phyloP scores from a whole-genome alignment of 2,113 vertebrate species.

The Catharus minimus region DNA sequence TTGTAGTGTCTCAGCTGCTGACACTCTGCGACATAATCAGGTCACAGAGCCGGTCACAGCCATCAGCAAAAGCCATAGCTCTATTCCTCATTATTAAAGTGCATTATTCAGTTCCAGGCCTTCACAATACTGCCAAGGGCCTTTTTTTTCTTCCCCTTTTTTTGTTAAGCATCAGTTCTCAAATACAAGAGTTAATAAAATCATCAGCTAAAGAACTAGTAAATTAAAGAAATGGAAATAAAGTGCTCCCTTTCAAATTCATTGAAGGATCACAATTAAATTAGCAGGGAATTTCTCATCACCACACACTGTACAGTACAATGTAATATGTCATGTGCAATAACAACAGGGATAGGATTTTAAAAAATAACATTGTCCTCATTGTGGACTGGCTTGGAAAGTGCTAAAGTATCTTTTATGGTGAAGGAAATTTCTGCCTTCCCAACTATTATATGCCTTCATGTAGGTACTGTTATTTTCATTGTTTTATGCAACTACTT shows the following conservation, averaged over 20 bases:
- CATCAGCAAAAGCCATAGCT: slow-evolving; percentile 81
- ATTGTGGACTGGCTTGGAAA: slow-evolving; percentile 1
- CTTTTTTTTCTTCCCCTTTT: background rate
- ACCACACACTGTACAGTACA: background rate
- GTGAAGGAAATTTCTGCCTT: background rate
- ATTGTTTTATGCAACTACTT: background rate
- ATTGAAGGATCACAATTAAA: slow-evolving; percentile 64
- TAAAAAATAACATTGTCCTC: background rate
- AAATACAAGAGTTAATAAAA: slow-evolving; percentile 69
- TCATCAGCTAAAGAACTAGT: slow-evolving; percentile 46
- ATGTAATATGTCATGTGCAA: slow-evolving; percentile 17
- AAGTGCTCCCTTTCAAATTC: slow-evolving; percentile 51
- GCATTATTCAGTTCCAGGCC: slow-evolving; percentile 81
- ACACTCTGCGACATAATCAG: slow-evolving; percentile 89
- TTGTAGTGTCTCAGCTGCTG: slow-evolving; percentile 85
- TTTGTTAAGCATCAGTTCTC: slow-evolving; percentile 53
- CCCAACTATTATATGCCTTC: background rate
- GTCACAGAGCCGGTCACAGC: slow-evolving; percentile 86
- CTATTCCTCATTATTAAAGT: slow-evolving; percentile 82
- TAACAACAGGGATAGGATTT: background rate
- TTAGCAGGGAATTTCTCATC: slow-evolving; percentile 39
- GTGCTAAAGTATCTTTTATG: background rate
- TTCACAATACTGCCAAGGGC: slow-evolving; percentile 74
- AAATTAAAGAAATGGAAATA: slow-evolving; percentile 63
- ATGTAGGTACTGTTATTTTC: background rate